Base-by-base conservation (phyloP, 2,113 vertebrate species). In the Odocoileus hemionus region DNA sequence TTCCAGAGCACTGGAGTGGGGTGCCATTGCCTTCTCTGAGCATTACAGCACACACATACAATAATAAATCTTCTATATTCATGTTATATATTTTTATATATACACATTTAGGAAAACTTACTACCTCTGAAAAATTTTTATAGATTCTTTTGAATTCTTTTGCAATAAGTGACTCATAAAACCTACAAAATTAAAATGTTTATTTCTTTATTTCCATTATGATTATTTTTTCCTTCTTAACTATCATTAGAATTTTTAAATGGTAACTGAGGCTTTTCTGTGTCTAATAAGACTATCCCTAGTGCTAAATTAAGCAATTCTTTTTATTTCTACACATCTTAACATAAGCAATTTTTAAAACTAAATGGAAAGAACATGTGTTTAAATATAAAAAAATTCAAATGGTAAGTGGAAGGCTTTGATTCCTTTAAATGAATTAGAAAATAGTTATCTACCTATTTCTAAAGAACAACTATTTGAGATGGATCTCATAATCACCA, bases 61-160 rank as follows among this genome's bases (percentile, higher is more conserved):
- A 58, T 80, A 83, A 89, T 79, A 76, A 91, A 88, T 92, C 39
- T 97, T 89, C 23, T 5, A 58, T 60, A 55, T 60, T 88, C 85
- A 70, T 52, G 94, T 86, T 60, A 85, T 43, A 30, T 60, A 39
- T 57, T 9, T 36, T 23, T 36, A 67, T 67, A 23, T 70, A 23
- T 12, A 70, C 9, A 47, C 5, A 92, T 78, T 89, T 94, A 86
- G 23, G 26, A 54, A 17, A 92, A 82, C 2, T 26, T 92, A 70
- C 57, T 87, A 39, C 26, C 23, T 30, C 30, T 96, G 89, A 50
- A 64, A 52, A 61, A 61, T 96, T 93, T 80, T 95, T 6, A 91
- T 60, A 94, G 25, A 92, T 70, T 90, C 36, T 36, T 90, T 89
- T 76, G 9, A 52, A 52, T 94, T 96, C 88, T 94, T 96, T 89